Base-by-base conservation (phyloP, 2,113 vertebrate genomes). In the Paralichthys olivaceus region DNA sequence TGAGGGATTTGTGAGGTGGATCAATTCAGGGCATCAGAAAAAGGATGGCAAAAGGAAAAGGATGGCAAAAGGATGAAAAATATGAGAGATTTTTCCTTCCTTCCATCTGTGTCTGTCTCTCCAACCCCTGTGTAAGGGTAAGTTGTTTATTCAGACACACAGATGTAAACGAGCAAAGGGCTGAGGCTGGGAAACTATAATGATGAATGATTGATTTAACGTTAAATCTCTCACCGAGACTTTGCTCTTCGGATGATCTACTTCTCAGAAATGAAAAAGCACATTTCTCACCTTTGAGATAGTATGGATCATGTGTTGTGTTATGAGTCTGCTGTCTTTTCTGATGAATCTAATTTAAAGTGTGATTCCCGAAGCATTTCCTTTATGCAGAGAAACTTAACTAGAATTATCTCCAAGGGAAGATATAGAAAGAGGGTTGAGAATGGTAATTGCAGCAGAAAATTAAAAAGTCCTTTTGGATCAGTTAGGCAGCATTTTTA, bases 401-500 rank as follows among this genome's bases (percentile, higher is more conserved):
- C 53, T 15, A 15, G 54, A 77, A 51, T 55, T 37, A 66, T 86
- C 82, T 87, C 79, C 15, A 2, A 74, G 63, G 79, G 62, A 79
- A 40, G 51, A 85, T 76, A 83, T 58, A 51, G 47, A 69, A 74
- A 69, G 54, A 23, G 47, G 25, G 19, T 67, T 74, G 83, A 40
- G 15, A 47, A 58, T 37, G 32, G 64, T 84, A 79, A 87, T 85
- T 87, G 45, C 66, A 65, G 68, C 20, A 77, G 78, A 80, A 84
- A 88, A 87, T 89, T 60, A 81, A 87, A 91, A 85, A 79, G 53
- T 69, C 64, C 65, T 81, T 82, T 68, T 54, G 58, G 67, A 83
- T 84, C 62, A 75, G 59, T 78, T 78, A 29, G 56, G 26, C 47
- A 34, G 43, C 34, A 40, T 71, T 69, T 65, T 53, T 55, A 69